A percentile compares a stretch with the other conserved stretches of the same genome.
Conservation (phyloP, 2,113 vertebrate genomes). For the Mixornis gularis region DNA sequence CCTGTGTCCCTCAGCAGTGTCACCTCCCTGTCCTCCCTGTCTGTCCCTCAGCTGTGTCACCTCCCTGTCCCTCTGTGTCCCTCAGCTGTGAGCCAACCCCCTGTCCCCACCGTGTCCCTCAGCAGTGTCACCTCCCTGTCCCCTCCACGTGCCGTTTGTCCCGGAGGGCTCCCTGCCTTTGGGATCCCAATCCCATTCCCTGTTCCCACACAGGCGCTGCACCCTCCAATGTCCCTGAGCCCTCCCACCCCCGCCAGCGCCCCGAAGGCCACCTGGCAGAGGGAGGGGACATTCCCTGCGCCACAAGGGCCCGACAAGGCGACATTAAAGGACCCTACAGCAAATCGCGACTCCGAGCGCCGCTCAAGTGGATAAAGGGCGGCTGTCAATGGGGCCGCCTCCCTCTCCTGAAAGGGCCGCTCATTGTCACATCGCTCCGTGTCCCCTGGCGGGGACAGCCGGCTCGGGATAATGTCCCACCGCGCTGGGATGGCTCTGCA, state of each 20-base stretch:
- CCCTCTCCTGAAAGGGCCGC: not conserved
- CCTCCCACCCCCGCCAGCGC: not conserved
- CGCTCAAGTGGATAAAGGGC: not conserved
- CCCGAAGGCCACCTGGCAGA: not conserved
- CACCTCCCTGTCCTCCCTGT: too few relatives aligned
- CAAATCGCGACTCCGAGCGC: not conserved
- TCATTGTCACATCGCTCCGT: not conserved
- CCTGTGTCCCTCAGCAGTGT: too few relatives aligned
- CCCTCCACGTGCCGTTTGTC: accelerated
- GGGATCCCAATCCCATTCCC: not conserved
- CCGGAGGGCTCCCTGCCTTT: not conserved
- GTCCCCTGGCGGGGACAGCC: not conserved
- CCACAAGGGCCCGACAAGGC: not conserved
- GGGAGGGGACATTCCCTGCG: not conserved
- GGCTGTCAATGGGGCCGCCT: not conserved
- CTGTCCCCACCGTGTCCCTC: not conserved
- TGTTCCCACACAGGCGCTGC: not conserved
- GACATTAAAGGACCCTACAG: not conserved
- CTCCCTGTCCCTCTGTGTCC: too few relatives aligned
- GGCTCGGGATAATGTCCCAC: not conserved
- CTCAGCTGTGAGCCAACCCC: too few relatives aligned
- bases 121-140: not conserved
- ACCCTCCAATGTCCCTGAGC: not conserved
- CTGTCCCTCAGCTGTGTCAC: too few relatives aligned
- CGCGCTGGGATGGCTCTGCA: not conserved